phyloP scores from a whole-genome alignment of 2,797 vertebrate genomes.

The Avahi laniger region DNA sequence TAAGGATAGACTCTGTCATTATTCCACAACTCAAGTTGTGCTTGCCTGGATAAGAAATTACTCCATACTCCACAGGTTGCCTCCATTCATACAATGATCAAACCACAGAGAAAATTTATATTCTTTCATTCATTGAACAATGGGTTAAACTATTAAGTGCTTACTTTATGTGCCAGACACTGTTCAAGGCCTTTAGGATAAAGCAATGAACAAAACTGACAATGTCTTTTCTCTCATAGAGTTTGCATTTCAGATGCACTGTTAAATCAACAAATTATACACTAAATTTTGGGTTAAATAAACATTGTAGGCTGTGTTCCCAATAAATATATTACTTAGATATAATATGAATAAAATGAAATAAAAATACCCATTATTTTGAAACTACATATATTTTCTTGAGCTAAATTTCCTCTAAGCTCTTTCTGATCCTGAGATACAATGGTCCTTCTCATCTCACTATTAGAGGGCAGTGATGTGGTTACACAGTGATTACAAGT shows the following conservation, averaged over 20 bases:
- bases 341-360: conserved; percentile 9
- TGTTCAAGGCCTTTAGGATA: neutral
- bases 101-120: neutral
- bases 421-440: neutral
- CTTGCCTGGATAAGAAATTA: neutral
- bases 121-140: neutral
- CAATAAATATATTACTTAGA: neutral
- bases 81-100: neutral
- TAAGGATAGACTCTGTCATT: neutral
- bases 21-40: neutral
- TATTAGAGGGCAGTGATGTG: neutral
- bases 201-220: neutral
- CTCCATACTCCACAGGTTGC: neutral
- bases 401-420: neutral
- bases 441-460: neutral
- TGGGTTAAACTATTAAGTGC: neutral
- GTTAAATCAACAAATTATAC: neutral
- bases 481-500: neutral
- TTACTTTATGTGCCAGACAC: neutral
- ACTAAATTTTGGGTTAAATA: neutral
- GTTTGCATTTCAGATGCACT: neutral
- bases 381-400: neutral
- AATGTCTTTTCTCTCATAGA: neutral
- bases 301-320: neutral
- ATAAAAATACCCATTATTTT: neutral